Conservation (phyloP, 2,888 invertebrate genomes). For the Serripes groenlandicus region DNA sequence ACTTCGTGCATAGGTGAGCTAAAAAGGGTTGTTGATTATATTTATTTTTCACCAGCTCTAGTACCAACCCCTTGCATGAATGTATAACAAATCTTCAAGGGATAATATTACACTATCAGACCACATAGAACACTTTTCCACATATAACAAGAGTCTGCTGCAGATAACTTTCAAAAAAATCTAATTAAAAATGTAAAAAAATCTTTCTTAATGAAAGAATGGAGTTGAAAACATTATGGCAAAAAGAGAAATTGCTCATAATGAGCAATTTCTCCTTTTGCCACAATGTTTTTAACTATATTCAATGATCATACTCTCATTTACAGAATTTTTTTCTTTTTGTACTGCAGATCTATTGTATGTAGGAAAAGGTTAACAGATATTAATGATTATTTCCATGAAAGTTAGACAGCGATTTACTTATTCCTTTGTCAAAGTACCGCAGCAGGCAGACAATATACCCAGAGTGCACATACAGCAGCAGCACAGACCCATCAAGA, state of each 20-base stretch:
- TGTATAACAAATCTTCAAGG: too few relatives aligned
- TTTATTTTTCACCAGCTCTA: too few relatives aligned
- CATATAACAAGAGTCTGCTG: too few relatives aligned
- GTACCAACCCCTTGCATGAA: too few relatives aligned
- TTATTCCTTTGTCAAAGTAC: constrained; percentile 8
- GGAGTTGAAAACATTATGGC: constrained; percentile 4
- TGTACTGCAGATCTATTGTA: not conserved
- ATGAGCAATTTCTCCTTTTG: not conserved
- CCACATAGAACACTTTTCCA: too few relatives aligned
- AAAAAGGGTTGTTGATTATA: too few relatives aligned
- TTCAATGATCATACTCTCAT: not conserved
- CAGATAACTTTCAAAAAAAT: too few relatives aligned
- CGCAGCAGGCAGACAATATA: constrained; percentile 53
- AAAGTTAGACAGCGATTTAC: not conserved
- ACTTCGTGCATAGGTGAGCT: too few relatives aligned
- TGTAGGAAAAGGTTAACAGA: not conserved
- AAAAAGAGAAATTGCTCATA: not conserved
- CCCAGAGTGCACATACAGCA: constrained; percentile 69
- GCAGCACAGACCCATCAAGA: constrained; percentile 87
- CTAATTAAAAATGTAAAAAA: too few relatives aligned
- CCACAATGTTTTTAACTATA: too few relatives aligned
- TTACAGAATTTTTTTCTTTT: not conserved
- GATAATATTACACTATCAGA: too few relatives aligned
- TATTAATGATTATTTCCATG: not conserved
- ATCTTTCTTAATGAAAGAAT: too few relatives aligned